phyloP scores from a whole-genome alignment of 37 sponge, comb jelly and placozoan species.

The Ephydatia muelleri region DNA sequence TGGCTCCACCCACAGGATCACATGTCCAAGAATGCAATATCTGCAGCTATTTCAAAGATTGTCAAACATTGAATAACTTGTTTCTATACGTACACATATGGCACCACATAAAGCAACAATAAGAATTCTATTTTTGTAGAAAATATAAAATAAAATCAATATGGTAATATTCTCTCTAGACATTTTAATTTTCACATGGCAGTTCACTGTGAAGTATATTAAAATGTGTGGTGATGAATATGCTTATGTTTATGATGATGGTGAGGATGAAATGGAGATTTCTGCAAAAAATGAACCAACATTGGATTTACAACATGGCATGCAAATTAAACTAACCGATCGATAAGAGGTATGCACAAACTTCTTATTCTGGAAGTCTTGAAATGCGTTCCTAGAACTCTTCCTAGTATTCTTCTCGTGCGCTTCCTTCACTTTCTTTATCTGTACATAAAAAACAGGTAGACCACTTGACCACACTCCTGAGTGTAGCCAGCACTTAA shows the following conservation, averaged over 20 bases:
- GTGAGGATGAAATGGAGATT: neutral
- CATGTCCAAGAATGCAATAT: neutral
- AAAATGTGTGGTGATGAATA: neutral
- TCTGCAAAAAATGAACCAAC: neutral
- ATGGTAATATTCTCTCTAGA: neutral
- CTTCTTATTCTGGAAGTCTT: slow-evolving; percentile 52
- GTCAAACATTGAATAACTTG: neutral
- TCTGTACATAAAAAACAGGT: slow-evolving; percentile 20
- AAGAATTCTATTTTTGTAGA: neutral
- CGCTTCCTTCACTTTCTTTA: slow-evolving; percentile 50
- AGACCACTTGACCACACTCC: neutral
- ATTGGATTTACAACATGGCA: neutral
- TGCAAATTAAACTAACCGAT: neutral
- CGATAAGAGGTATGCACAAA: neutral
- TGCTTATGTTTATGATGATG: neutral
- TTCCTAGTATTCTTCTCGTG: neutral
- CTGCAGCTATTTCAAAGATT: neutral
- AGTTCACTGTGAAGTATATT: neutral
- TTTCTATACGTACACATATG: neutral
- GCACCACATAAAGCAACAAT: neutral
- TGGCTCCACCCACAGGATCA: neutral
- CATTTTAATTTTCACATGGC: neutral
- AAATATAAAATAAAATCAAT: neutral
- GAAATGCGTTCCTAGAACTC: slow-evolving; percentile 45
- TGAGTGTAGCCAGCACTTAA: neutral